Evolutionary conservation across 2,797 vertebrate genomes (phyloP), one percentile per base, ranked within the genome.

Genomic region (Enteromius argenteus): DNA sequence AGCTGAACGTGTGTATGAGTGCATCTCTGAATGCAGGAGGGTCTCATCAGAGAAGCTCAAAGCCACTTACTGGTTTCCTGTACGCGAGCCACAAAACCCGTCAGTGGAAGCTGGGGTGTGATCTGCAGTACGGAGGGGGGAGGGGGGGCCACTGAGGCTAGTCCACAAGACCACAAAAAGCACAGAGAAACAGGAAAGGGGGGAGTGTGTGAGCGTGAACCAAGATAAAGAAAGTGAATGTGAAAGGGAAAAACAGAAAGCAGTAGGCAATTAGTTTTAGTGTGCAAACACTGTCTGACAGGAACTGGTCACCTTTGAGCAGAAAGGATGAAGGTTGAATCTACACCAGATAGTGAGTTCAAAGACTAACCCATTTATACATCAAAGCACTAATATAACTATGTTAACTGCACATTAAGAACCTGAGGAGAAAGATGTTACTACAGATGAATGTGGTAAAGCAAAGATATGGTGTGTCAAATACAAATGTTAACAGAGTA

Each of bases 31-130:
- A 46, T 37, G 35, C 17, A 46, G 21, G 32, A 78, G 66, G 77
- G 42, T 30, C 83, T 75, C 58, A 67, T 68, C 56, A 84, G 68
- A 85, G 66, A 84, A 77, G 77, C 83, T 75, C 74, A 86, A 80
- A 87, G 79, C 64, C 82, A 98, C 98, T 99, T 94, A 99, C 98
- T 99, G 92, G 97, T 97, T 95, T 99, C 98, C 94, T 99, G 98
- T 92, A 99, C 96, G 91, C 98, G 96, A 94, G 98, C 98, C 89
- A 98, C 98, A 91, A 99, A 99, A 89, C 98, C 98, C 96, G 96
- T 98, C 90, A 99, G 95, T 27, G 98, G 98, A 90, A 99, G 96
- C 96, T 99, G 98, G 87, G 98, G 98, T 91, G 96, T 97, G 94
- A 98, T 96, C 96, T 98, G 98, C 87, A 98, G 96, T 90, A 96